Evolutionary conservation across 2,113 vertebrate genomes (phyloP), one percentile per base, ranked within the genome.

Genomic region (Notothenia coriiceps): DNA sequence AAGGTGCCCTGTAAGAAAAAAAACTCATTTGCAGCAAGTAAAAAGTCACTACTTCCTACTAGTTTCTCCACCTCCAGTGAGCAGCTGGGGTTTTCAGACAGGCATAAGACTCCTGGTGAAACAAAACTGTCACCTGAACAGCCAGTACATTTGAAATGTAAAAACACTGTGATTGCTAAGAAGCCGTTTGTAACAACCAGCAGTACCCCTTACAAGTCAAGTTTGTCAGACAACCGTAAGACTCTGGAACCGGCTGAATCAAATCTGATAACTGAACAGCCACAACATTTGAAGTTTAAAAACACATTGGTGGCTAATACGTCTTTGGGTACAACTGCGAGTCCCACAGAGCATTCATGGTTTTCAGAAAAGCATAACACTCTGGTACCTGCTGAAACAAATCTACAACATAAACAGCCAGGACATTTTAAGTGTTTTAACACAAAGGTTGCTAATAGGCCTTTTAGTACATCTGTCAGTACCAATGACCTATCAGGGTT

Each of bases 1-100:
- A 95, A 94, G 74, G 77, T 73, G 5, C 78, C 88, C 59, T 85
- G 79, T 64, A 95, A 93, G 86, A 95, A 95, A 49, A 95, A 94
- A 79, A 89, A 72, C 68, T 77, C 82, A 50, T 72, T 84, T 13
- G 43, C 56, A 40, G 35, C 52, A 17, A 77, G 61, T 74, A 94
- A 87, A 82, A 94, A 89, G 82, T 62, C 35, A 1, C 17, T 56
- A 1, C 22, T 22, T 66, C 52, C 82, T 40, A 55, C 82, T 40
- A 55, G 59, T 57, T 63, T 72, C 5, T 68, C 75, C 40, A 73
- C 70, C n/a, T 8, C 62, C 12, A 47, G 3, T 61, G 86, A 92
- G 52, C 81, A 70, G 47, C 43, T 72, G 46, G 62, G 50, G 2
- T 50, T 63, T 18, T 47, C 12, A 35, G 87, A 89, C 6, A 91